A percentile compares a stretch with the other conserved stretches of the same genome.
Conservation (phyloP, 2,888 invertebrate genomes). For the Gonocerus acuteangulatus region DNA sequence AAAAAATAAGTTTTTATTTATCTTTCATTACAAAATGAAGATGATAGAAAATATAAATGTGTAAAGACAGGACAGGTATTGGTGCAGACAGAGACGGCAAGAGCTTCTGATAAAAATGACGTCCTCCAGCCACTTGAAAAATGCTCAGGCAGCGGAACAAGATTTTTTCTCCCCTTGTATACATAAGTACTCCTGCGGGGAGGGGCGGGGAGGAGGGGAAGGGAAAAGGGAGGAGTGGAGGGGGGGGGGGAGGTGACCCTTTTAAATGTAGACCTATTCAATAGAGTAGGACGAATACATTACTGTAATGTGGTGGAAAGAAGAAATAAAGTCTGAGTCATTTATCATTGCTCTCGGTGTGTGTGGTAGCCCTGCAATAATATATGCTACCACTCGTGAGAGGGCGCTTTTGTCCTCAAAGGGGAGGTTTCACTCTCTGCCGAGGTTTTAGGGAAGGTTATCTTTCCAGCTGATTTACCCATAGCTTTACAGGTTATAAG, state of each 20-base stretch:
- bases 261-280: constrained; percentile 26
- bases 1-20: too few relatives aligned
- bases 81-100: neutral
- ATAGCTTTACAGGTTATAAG: constrained; percentile 21
- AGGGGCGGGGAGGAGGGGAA: constrained; percentile 5
- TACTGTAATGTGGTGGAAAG: constrained; percentile 27
- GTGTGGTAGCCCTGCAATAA: constrained; percentile 5
- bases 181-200: constrained; percentile 14
- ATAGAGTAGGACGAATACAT: constrained; percentile 25
- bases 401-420: constrained; percentile 16
- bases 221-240: neutral
- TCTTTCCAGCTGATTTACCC: constrained; percentile 25
- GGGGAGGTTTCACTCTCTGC: constrained; percentile 22
- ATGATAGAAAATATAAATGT: too few relatives aligned
- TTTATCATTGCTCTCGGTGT: constrained; percentile 22
- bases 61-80: neutral
- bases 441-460: constrained; percentile 12
- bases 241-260: constrained; percentile 13
- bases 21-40: too few relatives aligned
- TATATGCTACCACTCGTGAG: constrained; percentile 16
- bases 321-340: constrained; percentile 24
- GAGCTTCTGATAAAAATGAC: constrained; percentile 7
- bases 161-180: constrained; percentile 21
- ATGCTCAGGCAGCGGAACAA: constrained; percentile 14
- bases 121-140: constrained; percentile 3